Evolutionary conservation across 2,888 invertebrate genomes (phyloP).

Genomic region (Halictus quadricinctus): DNA sequence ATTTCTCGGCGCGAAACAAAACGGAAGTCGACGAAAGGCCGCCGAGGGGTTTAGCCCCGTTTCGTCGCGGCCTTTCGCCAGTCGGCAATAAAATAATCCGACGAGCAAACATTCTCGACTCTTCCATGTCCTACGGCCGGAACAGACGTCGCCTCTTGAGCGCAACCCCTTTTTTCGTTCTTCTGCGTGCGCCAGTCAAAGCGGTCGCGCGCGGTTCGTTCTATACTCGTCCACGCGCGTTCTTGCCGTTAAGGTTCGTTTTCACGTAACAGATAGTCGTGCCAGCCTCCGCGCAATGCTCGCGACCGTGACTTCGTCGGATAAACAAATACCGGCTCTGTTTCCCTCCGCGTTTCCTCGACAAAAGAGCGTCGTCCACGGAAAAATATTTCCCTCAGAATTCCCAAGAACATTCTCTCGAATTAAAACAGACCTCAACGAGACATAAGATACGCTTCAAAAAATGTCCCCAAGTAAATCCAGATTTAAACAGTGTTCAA

Average conservation of each 20-base stretch:
- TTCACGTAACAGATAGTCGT: background rate
- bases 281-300: background rate
- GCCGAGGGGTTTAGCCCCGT: slow-evolving; percentile 30
- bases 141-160: slow-evolving; percentile 61
- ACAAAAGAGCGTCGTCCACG: background rate
- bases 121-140: slow-evolving; percentile 42
- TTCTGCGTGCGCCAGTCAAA: slow-evolving; percentile 49
- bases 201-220: slow-evolving; percentile 32
- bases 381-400: background rate
- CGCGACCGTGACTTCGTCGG: background rate
- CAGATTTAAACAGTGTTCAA: too few relatives aligned
- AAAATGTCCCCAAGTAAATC: too few relatives aligned
- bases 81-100: slow-evolving; percentile 60
- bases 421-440: background rate
- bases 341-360: background rate
- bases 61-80: slow-evolving; percentile 45
- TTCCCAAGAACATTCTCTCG: background rate
- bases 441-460: too few relatives aligned
- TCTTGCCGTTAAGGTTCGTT: slow-evolving; percentile 29
- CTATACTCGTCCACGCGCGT: slow-evolving; percentile 37
- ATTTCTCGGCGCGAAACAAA: slow-evolving; percentile 22
- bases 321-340: background rate
- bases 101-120: slow-evolving; percentile 60
- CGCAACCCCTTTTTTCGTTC: slow-evolving; percentile 41
- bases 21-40: slow-evolving; percentile 33